These are phyloP conservation scores for Scopus umbretta DNA, from an alignment of 2,113 vertebrate genomes.

Conservation along the genomic window DNA sequence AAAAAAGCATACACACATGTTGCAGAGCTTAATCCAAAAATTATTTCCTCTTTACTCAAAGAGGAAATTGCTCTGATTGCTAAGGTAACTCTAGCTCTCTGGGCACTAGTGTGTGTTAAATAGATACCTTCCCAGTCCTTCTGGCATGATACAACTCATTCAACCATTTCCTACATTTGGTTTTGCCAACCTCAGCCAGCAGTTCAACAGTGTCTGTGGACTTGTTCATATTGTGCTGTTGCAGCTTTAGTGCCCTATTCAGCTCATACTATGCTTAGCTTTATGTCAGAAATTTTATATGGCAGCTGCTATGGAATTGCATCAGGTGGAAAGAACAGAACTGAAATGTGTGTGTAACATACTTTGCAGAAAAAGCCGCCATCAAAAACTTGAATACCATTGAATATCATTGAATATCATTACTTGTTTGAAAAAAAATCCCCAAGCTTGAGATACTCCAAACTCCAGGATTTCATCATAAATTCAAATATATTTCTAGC, in stretches of 20 bases:
- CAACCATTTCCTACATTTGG: background rate
- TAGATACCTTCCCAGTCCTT: background rate
- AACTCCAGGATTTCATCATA: slow-evolving; percentile 20
- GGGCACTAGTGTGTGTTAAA: background rate
- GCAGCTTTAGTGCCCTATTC: background rate
- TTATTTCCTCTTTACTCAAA: background rate
- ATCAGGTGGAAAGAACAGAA: background rate
- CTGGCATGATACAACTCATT: background rate
- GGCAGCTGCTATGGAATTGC: background rate
- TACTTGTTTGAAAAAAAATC: background rate
- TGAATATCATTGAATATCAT: slow-evolving; percentile 7
- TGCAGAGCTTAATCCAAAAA: background rate
- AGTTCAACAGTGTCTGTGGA: background rate
- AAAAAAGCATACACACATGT: background rate
- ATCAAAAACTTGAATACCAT: background rate
- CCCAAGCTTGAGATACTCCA: background rate
- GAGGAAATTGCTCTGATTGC: background rate
- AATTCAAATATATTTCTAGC: slow-evolving; percentile 45
- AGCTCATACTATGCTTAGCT: background rate
- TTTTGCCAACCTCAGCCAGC: background rate
- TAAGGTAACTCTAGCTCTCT: background rate
- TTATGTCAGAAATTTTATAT: background rate
- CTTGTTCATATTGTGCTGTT: background rate
- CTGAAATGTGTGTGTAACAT: background rate
- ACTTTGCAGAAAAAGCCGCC: background rate